Evolutionary conservation across 37 sponge, comb jelly and placozoan species (phyloP).

Genomic region (Chondrosia reniformis): DNA sequence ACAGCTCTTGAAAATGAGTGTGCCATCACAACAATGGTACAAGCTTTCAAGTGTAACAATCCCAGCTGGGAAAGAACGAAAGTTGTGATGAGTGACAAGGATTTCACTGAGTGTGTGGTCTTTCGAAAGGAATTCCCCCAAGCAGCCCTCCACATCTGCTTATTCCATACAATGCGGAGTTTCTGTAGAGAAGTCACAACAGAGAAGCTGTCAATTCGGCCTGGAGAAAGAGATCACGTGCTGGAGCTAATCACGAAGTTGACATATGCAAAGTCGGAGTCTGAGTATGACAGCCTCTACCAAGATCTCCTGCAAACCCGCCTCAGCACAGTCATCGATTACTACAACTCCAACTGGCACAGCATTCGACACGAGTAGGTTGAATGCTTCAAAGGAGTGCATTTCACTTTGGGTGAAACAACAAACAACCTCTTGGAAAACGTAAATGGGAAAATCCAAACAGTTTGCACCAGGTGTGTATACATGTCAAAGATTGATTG

Average conservation of each 20-base stretch:
- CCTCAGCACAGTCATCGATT: slow-evolving; percentile 28
- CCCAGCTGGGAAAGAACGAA: neutral
- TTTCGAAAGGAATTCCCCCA: slow-evolving; percentile 7
- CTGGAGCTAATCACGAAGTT: slow-evolving; percentile 51
- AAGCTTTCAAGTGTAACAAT: slow-evolving; percentile 24
- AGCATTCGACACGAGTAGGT: slow-evolving; percentile 62
- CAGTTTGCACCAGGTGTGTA: slow-evolving; percentile 13
- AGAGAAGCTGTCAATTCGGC: slow-evolving; percentile 16
- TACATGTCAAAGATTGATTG: neutral
- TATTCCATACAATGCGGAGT: slow-evolving; percentile 17
- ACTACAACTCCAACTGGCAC: slow-evolving; percentile 67
- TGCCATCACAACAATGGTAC: neutral
- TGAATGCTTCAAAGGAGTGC: slow-evolving; percentile 14
- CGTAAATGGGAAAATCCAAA: slow-evolving; percentile 55
- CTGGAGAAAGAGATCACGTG: neutral
- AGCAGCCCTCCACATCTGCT: slow-evolving; percentile 5
- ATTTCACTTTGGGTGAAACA: slow-evolving; percentile 8
- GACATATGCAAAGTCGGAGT: slow-evolving; percentile 37
- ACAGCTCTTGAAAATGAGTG: slow-evolving; percentile 9
- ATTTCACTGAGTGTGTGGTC: slow-evolving; percentile 16
- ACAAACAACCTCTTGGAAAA: slow-evolving; percentile 57
- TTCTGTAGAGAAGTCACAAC: slow-evolving; percentile 21
- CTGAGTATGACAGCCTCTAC: slow-evolving; percentile 37
- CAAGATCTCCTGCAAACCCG: neutral
- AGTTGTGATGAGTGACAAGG: slow-evolving; percentile 35